Conservation (phyloP, 2,797 vertebrate genomes). For the Gymnothorax reevesii region DNA sequence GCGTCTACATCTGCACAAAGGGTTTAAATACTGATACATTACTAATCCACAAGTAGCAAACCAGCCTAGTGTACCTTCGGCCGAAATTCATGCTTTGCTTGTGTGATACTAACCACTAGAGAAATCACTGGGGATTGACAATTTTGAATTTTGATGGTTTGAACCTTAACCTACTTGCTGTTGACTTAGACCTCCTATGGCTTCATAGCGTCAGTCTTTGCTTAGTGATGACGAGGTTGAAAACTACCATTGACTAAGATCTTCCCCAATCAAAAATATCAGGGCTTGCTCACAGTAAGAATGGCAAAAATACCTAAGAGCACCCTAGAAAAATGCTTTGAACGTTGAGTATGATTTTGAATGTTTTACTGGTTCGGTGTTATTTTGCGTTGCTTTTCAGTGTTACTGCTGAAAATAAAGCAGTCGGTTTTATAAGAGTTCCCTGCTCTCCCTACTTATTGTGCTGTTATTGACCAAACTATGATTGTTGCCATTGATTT, state of each 20-base stretch:
- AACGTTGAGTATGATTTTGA: background rate
- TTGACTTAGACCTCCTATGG: background rate
- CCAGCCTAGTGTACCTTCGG: conserved; percentile 27
- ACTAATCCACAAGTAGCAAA: conserved; percentile 33
- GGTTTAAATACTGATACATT: conserved; percentile 24
- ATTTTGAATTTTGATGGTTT: background rate
- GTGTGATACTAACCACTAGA: conserved; percentile 48
- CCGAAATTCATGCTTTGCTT: conserved; percentile 50
- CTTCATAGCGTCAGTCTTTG: conserved; percentile 18
- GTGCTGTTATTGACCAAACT: background rate
- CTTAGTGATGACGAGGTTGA: background rate
- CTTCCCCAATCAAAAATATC: background rate
- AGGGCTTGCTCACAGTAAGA: conserved; percentile 9
- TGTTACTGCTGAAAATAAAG: background rate
- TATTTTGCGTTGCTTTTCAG: background rate
- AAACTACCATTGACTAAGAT: background rate
- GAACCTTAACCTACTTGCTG: background rate
- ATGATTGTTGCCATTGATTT: background rate
- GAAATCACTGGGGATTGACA: background rate
- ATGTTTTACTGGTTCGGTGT: background rate
- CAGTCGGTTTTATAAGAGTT: background rate
- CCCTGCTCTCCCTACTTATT: background rate
- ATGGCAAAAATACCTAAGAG: background rate
- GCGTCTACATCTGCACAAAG: no score
- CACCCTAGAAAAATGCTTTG: background rate